A percentile compares a stretch with the other conserved stretches of the same genome.
Conservation (phyloP, 2,888 invertebrate species). For the Syrphus vitripennis region DNA sequence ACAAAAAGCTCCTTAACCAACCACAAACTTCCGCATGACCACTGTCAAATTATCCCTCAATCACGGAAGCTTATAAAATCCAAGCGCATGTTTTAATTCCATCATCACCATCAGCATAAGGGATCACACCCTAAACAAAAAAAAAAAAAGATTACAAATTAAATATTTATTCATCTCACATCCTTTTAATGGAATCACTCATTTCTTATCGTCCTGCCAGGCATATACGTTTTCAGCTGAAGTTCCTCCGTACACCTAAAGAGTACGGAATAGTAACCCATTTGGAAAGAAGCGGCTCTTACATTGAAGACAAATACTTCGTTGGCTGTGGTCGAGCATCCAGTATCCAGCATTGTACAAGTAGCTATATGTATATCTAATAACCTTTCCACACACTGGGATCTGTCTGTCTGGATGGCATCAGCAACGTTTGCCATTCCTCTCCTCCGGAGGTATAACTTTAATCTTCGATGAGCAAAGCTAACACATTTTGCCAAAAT, state of each 20-base stretch:
- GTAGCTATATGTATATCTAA: background rate
- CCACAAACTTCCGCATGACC: slow-evolving; percentile 10
- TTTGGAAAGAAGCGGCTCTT: slow-evolving; percentile 28
- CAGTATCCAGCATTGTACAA: slow-evolving; percentile 25
- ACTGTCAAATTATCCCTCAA: slow-evolving; percentile 8
- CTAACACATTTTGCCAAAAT: slow-evolving; percentile 63
- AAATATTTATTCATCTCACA: slow-evolving; percentile 61
- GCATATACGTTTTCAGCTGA: background rate
- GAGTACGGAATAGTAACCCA: slow-evolving; percentile 20
- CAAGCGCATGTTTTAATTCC: slow-evolving; percentile 42
- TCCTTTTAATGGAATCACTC: slow-evolving; percentile 58
- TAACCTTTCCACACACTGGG: background rate
- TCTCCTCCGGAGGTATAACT: slow-evolving; percentile 50
- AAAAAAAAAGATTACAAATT: slow-evolving; percentile 58
- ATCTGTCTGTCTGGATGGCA: slow-evolving; percentile 34
- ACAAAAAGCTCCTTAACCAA: background rate
- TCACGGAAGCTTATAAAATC: slow-evolving; percentile 15
- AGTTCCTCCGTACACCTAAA: background rate
- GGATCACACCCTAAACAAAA: background rate
- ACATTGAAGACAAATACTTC: slow-evolving; percentile 53
- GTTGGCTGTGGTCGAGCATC: slow-evolving; percentile 52
- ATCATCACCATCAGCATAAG: slow-evolving; percentile 33
- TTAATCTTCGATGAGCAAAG: slow-evolving; percentile 70
- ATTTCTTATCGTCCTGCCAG: slow-evolving; percentile 63
- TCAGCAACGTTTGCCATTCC: background rate